Conservation (phyloP, 92 coral and sea anemone species). For the Montipora capitata region DNA sequence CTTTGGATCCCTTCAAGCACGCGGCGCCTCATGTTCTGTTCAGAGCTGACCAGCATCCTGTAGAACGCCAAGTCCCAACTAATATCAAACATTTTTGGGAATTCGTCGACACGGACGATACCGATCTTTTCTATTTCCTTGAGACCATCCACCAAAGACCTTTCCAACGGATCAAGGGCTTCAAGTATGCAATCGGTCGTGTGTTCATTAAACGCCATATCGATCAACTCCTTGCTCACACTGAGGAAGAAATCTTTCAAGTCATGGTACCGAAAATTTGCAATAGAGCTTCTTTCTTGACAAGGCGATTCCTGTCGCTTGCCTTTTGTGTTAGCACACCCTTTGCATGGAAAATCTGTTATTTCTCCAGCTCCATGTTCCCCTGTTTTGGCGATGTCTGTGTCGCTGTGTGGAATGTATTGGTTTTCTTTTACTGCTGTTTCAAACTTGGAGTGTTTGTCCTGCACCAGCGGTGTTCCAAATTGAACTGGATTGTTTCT, state of each 20-base stretch:
- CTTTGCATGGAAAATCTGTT: not conserved
- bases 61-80: not conserved
- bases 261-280: constrained; percentile 23
- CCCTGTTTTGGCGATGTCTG: not conserved
- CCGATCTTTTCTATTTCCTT: not conserved
- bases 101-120: not conserved
- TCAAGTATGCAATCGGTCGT: not conserved
- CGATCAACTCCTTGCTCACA: not conserved
- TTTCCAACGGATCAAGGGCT: not conserved
- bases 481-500: constrained; percentile 64
- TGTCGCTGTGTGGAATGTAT: too few relatives aligned
- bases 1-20: constrained; percentile 18
- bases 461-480: constrained; percentile 11
- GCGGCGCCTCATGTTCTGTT: constrained; percentile 4
- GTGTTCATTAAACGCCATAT: not conserved
- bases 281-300: not conserved
- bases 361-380: not conserved
- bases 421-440: not conserved
- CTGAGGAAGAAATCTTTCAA: not conserved
- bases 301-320: not conserved
- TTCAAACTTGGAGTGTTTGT: not conserved
- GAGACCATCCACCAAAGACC: not conserved
- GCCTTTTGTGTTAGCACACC: not conserved
- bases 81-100: constrained; percentile 1
- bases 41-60: not conserved